Base-by-base conservation (phyloP, 2,797 vertebrate species). In the Myripristis murdjan region DNA sequence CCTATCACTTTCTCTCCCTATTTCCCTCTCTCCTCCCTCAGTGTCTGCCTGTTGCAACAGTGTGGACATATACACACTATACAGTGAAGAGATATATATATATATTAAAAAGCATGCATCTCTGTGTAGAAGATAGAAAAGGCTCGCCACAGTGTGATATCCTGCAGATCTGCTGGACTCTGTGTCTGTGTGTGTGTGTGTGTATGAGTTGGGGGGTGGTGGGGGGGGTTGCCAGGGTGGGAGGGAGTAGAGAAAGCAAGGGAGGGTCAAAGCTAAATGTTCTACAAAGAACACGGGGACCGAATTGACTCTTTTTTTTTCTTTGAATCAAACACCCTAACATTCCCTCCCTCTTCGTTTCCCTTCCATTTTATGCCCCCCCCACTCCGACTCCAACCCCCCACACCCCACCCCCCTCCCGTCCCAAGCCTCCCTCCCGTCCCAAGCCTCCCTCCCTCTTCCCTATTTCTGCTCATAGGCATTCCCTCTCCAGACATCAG, bases 251-350 rank as follows among this genome's bases (percentile, higher is more conserved):
- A 88, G 92, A 94, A 96, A 94, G 94, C 95, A 95, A 95, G 95
- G 96, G 96, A 96, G 97, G 97, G 97, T 97, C 97, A 96, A 95
- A 96, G 96, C 95, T 96, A 95, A 95, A 94, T 93, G 96, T 96
- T 95, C 95, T 95, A 95, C 97, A 96, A 96, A 97, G 95, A 96
- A 95, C 94, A 95, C 91, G 93, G 94, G 90, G 95, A 95, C 95
- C 91, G 86, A 93, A 93, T 95, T 92, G 91, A 88, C 85, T 90
- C 87, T 87, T 86, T 88, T 79, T 65, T 75, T 80, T 86, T 82
- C 58, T 85, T 82, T 89, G 79, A 90, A 91, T 87, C 86, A 90
- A 92, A 90, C 82, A 83, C 87, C 49, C 48, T 47, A 62, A 84
- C 73, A 85, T 87, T 89, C 85, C 84, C 84, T 87, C 83, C 89